Base-by-base conservation (phyloP, 2,113 vertebrate species). In the Paedocypris sp. region DNA sequence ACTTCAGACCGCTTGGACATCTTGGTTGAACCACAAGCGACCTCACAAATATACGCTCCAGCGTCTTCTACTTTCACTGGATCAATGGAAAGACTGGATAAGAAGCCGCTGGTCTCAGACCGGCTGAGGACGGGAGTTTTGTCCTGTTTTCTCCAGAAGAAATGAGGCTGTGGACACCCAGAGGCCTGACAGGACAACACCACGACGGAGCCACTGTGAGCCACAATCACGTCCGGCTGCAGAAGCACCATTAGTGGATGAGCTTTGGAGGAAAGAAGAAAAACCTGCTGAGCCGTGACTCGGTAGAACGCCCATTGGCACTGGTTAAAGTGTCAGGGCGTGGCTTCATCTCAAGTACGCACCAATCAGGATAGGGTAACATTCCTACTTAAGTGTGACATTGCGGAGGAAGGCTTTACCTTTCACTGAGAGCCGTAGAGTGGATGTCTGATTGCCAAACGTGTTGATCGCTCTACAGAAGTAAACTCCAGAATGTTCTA, bases 11-110 rank as follows among this genome's bases (percentile, higher is more conserved):
- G 39, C 9, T 57, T 58, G 35, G 66, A 67, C 47, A 74, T 66
- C 48, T n/a, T 10, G 13, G 76, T 67, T 0, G 76, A 65, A 41
- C 71, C 78, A 38, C 83, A 85, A 18, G 60, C 11, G 4, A 74
- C 82, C 68, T 79, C 70, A 12, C 83, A 85, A 42, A 54, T 65
- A 70, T 80, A 84, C 1, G 26, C 58, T 22, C 74, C 71, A 39
- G 70, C 65, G 7, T 83, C 71, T 58, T 63, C 61, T 23, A 79
- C 42, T 13, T 63, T 77, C 51, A 79, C 54, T 16, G 68, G 19
- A 62, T 35, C 25, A 23, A 82, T 68, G 42, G 41, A 48, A 2
- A 84, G 68, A 28, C 50, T 12, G 6, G 79, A 78, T 11, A 5
- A 2, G 3, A 20, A 5, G 3, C 19, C 59, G 48, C 36, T 33